These are phyloP conservation scores for Ericerus pela DNA, from an alignment of 1,140 invertebrate species.

Conservation along the genomic window DNA sequence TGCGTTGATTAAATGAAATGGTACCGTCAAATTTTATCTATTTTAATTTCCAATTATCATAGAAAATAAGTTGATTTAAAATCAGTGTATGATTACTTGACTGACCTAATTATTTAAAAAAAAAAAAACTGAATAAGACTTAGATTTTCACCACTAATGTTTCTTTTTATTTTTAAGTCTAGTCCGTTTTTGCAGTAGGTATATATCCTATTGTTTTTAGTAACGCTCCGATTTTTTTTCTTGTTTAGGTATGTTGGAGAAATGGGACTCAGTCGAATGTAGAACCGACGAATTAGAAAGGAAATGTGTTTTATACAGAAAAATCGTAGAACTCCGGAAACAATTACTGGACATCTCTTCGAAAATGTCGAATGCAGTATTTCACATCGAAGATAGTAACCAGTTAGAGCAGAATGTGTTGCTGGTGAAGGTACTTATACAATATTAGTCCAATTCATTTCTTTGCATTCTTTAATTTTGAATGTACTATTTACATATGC, in stretches of 20 bases:
- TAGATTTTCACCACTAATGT: background rate
- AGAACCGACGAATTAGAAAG: conserved; percentile 37
- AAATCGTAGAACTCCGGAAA: conserved; percentile 32
- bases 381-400: conserved; percentile 19
- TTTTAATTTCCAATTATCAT: too few species aligned
- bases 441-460: background rate
- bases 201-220: background rate
- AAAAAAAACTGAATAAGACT: too few species aligned
- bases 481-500: too few species aligned
- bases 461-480: too few species aligned
- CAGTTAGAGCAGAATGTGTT: conserved; percentile 37
- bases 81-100: too few species aligned
- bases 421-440: conserved; percentile 35
- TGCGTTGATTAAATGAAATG: too few species aligned
- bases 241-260: conserved; percentile 38
- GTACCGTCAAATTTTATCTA: too few species aligned
- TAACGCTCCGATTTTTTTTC: too few species aligned
- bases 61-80: too few species aligned
- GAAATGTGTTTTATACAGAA: conserved; percentile 33
- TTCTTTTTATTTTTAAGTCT: background rate
- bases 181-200: background rate
- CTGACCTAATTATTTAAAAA: too few species aligned
- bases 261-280: conserved; percentile 39
- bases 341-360: conserved; percentile 25
- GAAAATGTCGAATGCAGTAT: conserved; percentile 21